Base-by-base conservation (phyloP, 2,113 vertebrate species). In the Cacatua alba region DNA sequence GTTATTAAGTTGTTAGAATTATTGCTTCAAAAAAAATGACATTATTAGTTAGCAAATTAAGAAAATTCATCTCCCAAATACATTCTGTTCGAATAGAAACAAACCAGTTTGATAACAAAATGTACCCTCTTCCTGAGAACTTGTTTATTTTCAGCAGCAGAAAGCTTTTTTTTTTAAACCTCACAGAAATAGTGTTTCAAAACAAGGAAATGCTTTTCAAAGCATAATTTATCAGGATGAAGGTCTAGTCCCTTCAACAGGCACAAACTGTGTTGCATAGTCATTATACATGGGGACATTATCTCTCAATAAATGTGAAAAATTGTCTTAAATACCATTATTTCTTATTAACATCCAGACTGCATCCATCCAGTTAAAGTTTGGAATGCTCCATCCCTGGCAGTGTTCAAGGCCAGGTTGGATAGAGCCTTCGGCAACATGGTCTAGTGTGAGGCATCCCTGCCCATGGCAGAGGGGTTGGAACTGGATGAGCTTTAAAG, bases 131-230 rank as follows among this genome's bases (percentile, higher is more conserved):
- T 86, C 60, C 69, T 55, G 37, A 24, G 86, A 88, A 41, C 26
- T 59, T 63, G 17, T 59, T 88, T 76, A 52, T 79, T 93, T 95
- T 93, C 85, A 80, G 85, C 74, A 77, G 41, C 69, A 84, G 55
- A 93, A 95, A 69, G 33, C 19, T n/a, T 72, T 57, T 82, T 79
- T 49, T 80, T 19, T 55, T 2, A 29, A 72, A 82, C 39, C 72
- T 84, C 31, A 63, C 49, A 82, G 60, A 90, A 93, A 82, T 18
- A 85, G 68, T 31, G 19, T 92, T 97, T 94, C 90, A 59, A 89
- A 94, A 78, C 55, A 94, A 79, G 71, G 62, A 94, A 96, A 82
- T 72, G 62, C 7, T 7, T 91, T 72, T 89, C 77, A 62, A 84
- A 62, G 57, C 48, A 17, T 60, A 89, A 68, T 94, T 87, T 76